These are phyloP conservation scores for Meloidogyne floridensis DNA, from an alignment of 1,140 invertebrate species.

Conservation along the genomic window DNA sequence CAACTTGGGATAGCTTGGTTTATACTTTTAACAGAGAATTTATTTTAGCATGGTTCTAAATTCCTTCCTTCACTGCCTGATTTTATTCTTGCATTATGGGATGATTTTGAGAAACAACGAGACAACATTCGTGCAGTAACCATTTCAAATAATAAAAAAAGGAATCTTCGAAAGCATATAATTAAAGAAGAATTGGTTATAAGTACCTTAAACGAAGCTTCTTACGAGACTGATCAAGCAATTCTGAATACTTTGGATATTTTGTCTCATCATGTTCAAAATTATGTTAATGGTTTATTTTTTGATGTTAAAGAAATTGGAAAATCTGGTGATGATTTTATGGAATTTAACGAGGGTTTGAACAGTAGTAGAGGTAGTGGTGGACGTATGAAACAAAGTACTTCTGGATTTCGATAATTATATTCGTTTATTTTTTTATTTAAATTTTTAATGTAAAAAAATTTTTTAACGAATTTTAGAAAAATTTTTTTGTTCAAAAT, in stretches of 20 bases:
- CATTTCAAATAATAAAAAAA: not conserved
- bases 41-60: not conserved
- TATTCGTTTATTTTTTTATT: too few species aligned
- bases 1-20: too few species aligned
- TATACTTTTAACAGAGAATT: too few species aligned
- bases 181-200: slow-evolving; percentile 10
- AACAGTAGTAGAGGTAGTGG: not conserved
- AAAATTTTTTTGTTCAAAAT: not conserved
- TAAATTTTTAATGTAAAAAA: too few species aligned
- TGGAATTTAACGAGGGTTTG: not conserved
- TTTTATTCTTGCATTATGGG: not conserved
- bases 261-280: not conserved
- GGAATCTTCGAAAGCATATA: not conserved
- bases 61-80: not conserved
- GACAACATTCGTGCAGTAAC: not conserved
- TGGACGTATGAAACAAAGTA: not conserved
- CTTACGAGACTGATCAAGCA: not conserved
- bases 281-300: not conserved
- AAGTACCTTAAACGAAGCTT: slow-evolving; percentile 9
- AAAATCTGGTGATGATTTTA: not conserved
- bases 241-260: slow-evolving; percentile 7
- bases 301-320: not conserved
- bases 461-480: not conserved
- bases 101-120: slow-evolving; percentile 6
- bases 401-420: too few species aligned